Conservation (phyloP, 2,113 vertebrate genomes). For the Catagonus wagneri region DNA sequence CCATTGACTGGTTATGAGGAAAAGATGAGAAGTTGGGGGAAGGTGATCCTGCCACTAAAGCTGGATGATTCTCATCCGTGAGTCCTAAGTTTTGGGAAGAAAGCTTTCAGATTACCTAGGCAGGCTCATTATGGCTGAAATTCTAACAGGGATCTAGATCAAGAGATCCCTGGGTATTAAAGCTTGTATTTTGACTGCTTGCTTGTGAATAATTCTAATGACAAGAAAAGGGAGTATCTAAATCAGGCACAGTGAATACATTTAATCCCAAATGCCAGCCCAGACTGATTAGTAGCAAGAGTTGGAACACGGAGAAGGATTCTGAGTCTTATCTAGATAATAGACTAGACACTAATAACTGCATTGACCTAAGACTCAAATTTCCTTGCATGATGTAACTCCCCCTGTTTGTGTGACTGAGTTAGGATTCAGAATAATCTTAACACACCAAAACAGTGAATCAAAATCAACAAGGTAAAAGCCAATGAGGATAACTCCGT, state of each 20-base stretch:
- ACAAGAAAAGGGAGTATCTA: slow-evolving; percentile 24
- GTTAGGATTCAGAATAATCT: slow-evolving; percentile 30
- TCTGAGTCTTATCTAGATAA: slow-evolving; percentile 3
- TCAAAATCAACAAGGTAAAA: slow-evolving; percentile 44
- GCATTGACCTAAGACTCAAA: not conserved
- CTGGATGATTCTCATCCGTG: not conserved
- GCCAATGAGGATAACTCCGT: not conserved
- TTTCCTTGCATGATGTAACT: not conserved
- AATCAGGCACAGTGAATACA: not conserved
- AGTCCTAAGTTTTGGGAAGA: not conserved
- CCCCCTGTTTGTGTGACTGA: not conserved
- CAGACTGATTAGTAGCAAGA: not conserved
- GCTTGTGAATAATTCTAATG: slow-evolving; percentile 38
- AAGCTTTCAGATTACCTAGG: not conserved
- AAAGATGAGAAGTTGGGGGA: not conserved
- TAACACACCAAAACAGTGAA: not conserved
- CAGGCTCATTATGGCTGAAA: not conserved
- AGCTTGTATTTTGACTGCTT: slow-evolving; percentile 29
- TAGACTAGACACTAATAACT: not conserved
- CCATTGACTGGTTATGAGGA: not conserved
- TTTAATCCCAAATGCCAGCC: slow-evolving; percentile 17
- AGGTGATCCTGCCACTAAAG: not conserved
- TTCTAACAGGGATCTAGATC: slow-evolving; percentile 39
- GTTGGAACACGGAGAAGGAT: not conserved
- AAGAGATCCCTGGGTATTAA: not conserved